Evolutionary conservation across 2,888 invertebrate genomes (phyloP), one percentile per base, ranked within the genome.

Genomic region (Leucophenga montana): DNA sequence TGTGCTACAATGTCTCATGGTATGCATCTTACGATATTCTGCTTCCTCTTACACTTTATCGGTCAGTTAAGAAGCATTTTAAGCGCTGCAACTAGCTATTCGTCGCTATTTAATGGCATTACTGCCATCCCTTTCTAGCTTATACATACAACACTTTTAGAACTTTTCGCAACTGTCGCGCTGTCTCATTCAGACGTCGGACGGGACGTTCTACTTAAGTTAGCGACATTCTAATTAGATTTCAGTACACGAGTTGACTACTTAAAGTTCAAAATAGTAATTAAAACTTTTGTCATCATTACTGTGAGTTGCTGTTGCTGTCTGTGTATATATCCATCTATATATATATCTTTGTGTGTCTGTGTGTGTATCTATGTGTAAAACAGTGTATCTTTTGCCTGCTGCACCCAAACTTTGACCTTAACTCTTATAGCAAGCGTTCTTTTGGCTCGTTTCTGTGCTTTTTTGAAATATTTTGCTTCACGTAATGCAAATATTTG

Each of bases 211-310:
- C 54, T 61, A 61, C 61, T 61, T 61, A 61, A 39, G 61, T 61
- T 44, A 44, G 33, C 62, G 61, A 59, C 74, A 75, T 75, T 77
- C 85, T 85, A 85, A 85, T 85, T 85, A 83, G 83, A 85, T 85
- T 85, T 78, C 82, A 79, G 80, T 81, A 85, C 85, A 85, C 85
- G 84, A 82, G 77, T 81, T 79, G 82, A 80, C 82, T 84, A 79
- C 80, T 83, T 82, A 81, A 80, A 85, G 82, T 85, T 82, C 78
- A 77, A 81, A 82, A 79, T 81, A 83, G 79, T 81, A 86, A 86
- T 86, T 86, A 86, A 86, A 86, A 86, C 80, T 86, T 86, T 85
- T 85, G 83, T 83, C 83, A 83, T 74, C 74, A 66, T 59, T 50
- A 67, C 14, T 46, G 31, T 4, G 27, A 14, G 65, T 14, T 54